These are phyloP conservation scores for Stenotaenia linearis DNA, from an alignment of 2,888 invertebrate genomes.

Conservation along the genomic window DNA sequence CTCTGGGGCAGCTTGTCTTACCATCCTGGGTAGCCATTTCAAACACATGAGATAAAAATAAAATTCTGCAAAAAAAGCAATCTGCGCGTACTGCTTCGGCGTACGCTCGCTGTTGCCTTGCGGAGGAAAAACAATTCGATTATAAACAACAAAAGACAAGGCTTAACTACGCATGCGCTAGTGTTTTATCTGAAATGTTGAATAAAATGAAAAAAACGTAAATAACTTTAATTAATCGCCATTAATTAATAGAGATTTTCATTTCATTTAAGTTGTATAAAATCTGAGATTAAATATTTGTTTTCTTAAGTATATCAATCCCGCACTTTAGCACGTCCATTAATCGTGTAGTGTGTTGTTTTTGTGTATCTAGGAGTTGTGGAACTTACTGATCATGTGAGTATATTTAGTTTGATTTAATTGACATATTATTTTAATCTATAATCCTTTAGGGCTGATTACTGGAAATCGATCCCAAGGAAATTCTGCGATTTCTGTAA, in stretches of 20 bases:
- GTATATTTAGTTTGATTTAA: background rate
- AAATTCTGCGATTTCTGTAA: conserved; percentile 97
- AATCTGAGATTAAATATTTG: too few relatives aligned
- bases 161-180: background rate
- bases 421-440: background rate
- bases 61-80: background rate
- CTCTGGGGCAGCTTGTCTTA: background rate
- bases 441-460: conserved; percentile 70
- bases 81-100: background rate
- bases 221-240: too few relatives aligned
- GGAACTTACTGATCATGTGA: background rate
- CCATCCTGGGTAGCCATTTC: conserved; percentile 28
- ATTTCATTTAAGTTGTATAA: too few relatives aligned
- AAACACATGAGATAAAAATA: background rate
- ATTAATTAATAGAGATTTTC: too few relatives aligned
- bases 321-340: too few relatives aligned
- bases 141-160: background rate
- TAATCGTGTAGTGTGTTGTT: too few relatives aligned
- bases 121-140: conserved; percentile 17
- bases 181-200: background rate
- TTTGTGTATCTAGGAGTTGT: too few relatives aligned
- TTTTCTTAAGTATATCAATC: too few relatives aligned
- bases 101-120: background rate
- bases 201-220: too few relatives aligned
- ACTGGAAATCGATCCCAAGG: conserved; percentile 92